A percentile compares a stretch with the other conserved stretches of the same genome.
Conservation (phyloP, 2,888 invertebrate species). For the Diarsia brunnea region DNA sequence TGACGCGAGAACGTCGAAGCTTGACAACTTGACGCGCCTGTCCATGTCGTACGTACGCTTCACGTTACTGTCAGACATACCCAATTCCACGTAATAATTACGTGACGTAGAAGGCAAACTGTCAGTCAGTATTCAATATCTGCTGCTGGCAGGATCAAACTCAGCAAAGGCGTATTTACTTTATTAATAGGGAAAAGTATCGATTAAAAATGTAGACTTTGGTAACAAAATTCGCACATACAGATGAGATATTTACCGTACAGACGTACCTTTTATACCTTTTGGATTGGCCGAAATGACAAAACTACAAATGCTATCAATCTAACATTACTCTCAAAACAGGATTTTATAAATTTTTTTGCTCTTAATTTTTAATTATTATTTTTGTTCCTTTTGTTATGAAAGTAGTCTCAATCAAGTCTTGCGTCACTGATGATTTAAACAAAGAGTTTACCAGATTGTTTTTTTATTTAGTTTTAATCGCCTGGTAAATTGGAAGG, state of each 20-base stretch:
- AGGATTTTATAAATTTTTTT: no score
- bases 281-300: not conserved
- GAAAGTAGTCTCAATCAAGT: no score
- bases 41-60: no score
- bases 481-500: slow-evolving; percentile 17
- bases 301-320: no score
- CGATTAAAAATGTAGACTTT: not conserved
- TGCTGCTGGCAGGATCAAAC: not conserved
- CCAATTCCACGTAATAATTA: not conserved
- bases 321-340: no score
- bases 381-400: no score
- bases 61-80: slow-evolving; percentile 7
- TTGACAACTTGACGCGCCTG: slow-evolving; percentile 19
- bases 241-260: no score
- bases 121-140: slow-evolving; percentile 11
- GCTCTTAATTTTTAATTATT: no score
- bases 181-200: not conserved
- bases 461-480: no score
- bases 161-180: not conserved
- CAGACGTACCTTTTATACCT: not conserved
- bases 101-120: not conserved
- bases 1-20: not conserved
- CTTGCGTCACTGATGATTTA: no score
- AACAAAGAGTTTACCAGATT: no score
- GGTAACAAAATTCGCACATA: not conserved